A percentile compares a stretch with the other conserved stretches of the same genome.
phyloP scores from a whole-genome alignment of 2,113 vertebrate genomes.

The Crotophaga sulcirostris region DNA sequence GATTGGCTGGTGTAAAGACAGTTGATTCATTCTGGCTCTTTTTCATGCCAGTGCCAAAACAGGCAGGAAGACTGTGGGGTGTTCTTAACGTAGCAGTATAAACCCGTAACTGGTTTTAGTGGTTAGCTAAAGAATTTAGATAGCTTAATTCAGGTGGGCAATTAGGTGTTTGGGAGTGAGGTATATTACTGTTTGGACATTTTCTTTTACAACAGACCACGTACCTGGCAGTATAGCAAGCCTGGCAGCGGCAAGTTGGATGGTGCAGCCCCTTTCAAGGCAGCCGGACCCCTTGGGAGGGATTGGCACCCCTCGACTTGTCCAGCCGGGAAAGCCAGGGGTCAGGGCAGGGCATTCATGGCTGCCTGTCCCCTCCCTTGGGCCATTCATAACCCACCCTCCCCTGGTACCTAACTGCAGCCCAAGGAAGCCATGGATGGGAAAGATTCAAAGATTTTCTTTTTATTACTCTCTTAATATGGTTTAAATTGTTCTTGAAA shows the following conservation, averaged over 20 bases:
- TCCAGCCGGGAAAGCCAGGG: slow-evolving; percentile 62
- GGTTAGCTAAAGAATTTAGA: background rate
- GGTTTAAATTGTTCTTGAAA: background rate
- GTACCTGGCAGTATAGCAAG: background rate
- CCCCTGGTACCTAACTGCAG: background rate
- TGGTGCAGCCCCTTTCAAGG: no score
- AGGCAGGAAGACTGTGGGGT: background rate
- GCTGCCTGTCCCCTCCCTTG: slow-evolving; percentile 76
- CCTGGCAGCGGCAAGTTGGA: no score
- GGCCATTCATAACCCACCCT: slow-evolving; percentile 52
- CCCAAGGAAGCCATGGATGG: background rate
- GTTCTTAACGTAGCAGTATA: background rate
- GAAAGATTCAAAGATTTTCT: background rate
- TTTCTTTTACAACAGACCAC: background rate
- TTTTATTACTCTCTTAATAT: background rate
- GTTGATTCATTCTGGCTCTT: background rate
- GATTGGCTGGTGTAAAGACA: background rate
- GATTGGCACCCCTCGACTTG: no score
- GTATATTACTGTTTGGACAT: rapidly evolving
- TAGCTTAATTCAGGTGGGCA: background rate
- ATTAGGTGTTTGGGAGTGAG: rapidly evolving
- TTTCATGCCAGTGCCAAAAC: background rate
- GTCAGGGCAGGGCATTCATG: slow-evolving; percentile 62
- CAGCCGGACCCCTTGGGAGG: no score
- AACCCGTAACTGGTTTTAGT: background rate